Base-by-base conservation (phyloP, 2,888 invertebrate species). In the Rhamphomyia laevipes region DNA sequence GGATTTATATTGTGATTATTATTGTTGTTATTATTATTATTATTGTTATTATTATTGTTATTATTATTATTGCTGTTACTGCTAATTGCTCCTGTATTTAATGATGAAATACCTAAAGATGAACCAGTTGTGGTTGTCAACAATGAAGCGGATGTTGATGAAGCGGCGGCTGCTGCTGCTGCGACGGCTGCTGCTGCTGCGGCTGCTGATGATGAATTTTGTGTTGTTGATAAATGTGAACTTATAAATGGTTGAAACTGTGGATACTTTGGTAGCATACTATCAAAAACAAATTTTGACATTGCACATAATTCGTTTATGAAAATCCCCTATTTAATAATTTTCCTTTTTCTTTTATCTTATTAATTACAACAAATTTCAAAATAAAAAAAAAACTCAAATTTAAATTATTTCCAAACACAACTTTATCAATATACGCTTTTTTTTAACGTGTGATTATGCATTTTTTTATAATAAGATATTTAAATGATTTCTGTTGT, bases 201-300 rank as follows among this genome's bases (percentile, higher is more conserved):
- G 79, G 77, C 83, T 78, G 74, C 83, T 75, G 74, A 81, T 76
- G 75, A 79, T 71, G 65, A 73, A 73, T 61, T 76, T 74, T 71
- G 77, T 74, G 70, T 59, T 58, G 68, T 65, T 66, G 68, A 66
- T 64, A 71, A 65, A 65, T 71, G 71, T 62, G 70, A 71, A 67
- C 68, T 71, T 58, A 71, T 69, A 66, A 71, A 71, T 67, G 71
- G 71, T 71, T 81, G 81, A 73, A 81, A 81, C 72, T 82, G 71
- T 71, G 77, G 88, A 78, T 92, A 92, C 81, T 92, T 92, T 67
- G 91, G 91, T 77, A 92, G 86, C 89, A 92, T 91, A 80, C 89
- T 90, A 87, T 92, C 91, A 78, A 92, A 87, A 81, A 89, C 88
- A 81, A 91, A 92, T 84, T 91, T 92, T 81, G 90, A 90, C 91